Evolutionary conservation across 2,113 vertebrate genomes (phyloP).

Genomic region (Castor canadensis): DNA sequence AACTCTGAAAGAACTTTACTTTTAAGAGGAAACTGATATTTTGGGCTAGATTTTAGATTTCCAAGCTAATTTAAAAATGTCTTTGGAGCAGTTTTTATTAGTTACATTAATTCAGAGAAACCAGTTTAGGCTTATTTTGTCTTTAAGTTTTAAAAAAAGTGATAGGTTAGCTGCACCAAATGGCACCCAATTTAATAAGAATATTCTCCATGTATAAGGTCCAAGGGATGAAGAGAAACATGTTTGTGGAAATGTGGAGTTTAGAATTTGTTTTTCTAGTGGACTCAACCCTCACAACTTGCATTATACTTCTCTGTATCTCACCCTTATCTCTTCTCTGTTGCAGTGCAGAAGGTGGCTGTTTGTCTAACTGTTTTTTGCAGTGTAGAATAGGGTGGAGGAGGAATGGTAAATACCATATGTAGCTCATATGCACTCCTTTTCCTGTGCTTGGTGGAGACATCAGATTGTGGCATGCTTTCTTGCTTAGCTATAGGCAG

Average conservation of each 20-base stretch:
- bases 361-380: background rate
- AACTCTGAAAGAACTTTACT: background rate
- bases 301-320: background rate
- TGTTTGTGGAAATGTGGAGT: background rate
- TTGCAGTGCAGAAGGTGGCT: background rate
- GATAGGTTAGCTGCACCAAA: background rate
- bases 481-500: background rate
- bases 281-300: too few relatives aligned
- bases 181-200: background rate
- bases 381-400: background rate
- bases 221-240: background rate
- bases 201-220: background rate
- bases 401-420: background rate
- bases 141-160: background rate
- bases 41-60: background rate
- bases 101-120: background rate
- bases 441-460: background rate
- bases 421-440: background rate
- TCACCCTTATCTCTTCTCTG: background rate
- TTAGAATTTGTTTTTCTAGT: background rate
- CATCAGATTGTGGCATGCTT: background rate
- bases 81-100: background rate
- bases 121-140: background rate
- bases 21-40: constrained; percentile 19
- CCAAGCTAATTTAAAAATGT: background rate